Conservation (phyloP, 2,888 invertebrate species). For the Hirudinaria manillensis region DNA sequence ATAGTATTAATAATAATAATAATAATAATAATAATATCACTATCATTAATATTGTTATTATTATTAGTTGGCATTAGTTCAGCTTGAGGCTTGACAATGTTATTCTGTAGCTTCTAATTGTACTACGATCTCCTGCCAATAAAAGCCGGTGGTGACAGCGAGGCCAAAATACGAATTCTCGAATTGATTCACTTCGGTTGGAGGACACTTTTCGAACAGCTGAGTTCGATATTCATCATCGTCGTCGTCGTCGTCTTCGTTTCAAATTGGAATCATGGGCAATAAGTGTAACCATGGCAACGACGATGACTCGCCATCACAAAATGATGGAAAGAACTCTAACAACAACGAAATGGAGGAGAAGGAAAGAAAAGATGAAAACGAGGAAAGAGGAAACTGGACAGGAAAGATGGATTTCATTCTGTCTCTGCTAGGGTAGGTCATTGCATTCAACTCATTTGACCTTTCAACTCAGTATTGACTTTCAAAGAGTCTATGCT, state of each 20-base stretch:
- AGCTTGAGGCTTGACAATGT: too few species aligned
- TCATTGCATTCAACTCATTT: neutral
- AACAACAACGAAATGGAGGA: neutral
- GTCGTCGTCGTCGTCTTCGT: neutral
- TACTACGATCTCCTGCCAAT: too few species aligned
- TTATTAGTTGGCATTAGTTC: neutral
- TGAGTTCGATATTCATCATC: too few species aligned
- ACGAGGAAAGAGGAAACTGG: conserved; percentile 56
- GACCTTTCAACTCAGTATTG: too few species aligned
- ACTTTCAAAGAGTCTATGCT: too few species aligned
- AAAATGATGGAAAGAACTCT: neutral
- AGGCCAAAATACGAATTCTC: too few species aligned
- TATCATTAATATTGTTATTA: neutral
- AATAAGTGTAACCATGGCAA: neutral
- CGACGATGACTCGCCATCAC: neutral
- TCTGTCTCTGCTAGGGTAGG: conserved; percentile 44
- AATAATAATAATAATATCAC: neutral
- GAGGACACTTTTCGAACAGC: too few species aligned
- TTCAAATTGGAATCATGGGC: neutral
- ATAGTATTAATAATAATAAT: conserved; percentile 1
- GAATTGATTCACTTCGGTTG: too few species aligned
- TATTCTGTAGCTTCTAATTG: too few species aligned
- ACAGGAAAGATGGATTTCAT: conserved; percentile 58
- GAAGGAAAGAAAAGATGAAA: conserved; percentile 50
- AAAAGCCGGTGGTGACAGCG: too few species aligned